phyloP scores from a whole-genome alignment of 2,113 vertebrate species.

The Paratilapia polleni region DNA sequence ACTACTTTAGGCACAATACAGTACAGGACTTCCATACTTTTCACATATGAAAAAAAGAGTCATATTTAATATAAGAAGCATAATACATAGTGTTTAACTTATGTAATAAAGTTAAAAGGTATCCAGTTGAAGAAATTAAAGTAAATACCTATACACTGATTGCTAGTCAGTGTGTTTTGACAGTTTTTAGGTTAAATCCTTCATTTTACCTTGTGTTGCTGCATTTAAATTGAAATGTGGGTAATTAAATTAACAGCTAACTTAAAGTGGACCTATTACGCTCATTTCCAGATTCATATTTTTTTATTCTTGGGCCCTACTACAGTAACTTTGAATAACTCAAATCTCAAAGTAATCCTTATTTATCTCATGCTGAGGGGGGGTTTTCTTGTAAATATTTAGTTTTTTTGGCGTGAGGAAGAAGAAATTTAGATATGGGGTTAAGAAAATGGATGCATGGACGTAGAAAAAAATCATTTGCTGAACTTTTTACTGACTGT shows the following conservation, averaged over 20 bases:
- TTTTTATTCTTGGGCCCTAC: not conserved
- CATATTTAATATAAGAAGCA: no score
- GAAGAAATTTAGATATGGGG: not conserved
- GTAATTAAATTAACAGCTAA: not conserved
- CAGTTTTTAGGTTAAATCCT: not conserved
- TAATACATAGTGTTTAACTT: not conserved
- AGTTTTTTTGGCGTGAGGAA: not conserved
- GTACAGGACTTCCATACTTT: no score
- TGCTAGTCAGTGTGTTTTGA: not conserved
- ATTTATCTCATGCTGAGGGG: not conserved
- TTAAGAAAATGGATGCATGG: not conserved
- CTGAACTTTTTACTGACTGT: no score
- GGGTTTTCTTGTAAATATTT: not conserved
- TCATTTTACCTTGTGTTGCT: not conserved
- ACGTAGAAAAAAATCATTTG: fast-evolving
- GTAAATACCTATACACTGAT: not conserved
- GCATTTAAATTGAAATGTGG: not conserved
- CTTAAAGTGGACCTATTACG: not conserved
- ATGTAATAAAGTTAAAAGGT: not conserved
- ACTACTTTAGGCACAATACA: not conserved
- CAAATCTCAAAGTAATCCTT: no score
- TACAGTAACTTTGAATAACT: no score
- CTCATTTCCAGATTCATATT: not conserved
- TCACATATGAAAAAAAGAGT: no score
- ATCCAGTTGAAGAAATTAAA: not conserved